These are phyloP conservation scores for Galerucella pusilla DNA, from an alignment of 2,888 invertebrate species.

Conservation along the genomic window DNA sequence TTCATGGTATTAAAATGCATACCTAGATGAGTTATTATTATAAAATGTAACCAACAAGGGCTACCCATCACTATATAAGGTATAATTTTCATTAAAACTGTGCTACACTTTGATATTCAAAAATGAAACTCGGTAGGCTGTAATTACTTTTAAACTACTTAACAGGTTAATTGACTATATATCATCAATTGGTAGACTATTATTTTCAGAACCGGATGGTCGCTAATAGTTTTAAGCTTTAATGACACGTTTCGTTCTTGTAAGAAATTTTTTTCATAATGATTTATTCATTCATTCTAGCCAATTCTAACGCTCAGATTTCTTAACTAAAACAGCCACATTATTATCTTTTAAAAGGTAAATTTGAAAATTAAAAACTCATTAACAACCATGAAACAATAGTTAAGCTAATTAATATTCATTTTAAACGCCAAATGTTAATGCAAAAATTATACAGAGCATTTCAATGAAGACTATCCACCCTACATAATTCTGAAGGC, in stretches of 20 bases:
- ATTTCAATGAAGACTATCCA: no score
- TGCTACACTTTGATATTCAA: conserved; percentile 50
- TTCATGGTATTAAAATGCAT: conserved; percentile 34
- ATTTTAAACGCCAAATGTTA: no score
- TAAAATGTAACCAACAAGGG: conserved; percentile 36
- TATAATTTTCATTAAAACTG: conserved; percentile 49
- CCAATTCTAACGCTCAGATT: conserved; percentile 22
- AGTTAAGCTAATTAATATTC: no score
- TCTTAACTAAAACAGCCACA: neutral
- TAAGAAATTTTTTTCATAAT: conserved; percentile 32
- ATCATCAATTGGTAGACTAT: conserved; percentile 52
- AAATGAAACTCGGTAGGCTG: conserved; percentile 51
- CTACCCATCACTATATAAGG: conserved; percentile 39
- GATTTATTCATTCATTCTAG: conserved; percentile 32
- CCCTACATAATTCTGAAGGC: no score
- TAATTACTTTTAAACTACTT: conserved; percentile 56
- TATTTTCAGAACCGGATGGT: conserved; percentile 55
- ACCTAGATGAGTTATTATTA: conserved; percentile 36
- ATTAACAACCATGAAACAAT: neutral
- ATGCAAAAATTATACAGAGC: no score
- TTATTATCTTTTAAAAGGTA: neutral
- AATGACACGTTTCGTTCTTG: conserved; percentile 37
- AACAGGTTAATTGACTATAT: conserved; percentile 55
- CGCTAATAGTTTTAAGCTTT: conserved; percentile 53
- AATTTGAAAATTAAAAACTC: neutral